Base-by-base conservation (phyloP, 2,888 invertebrate species). In the Cryptophagus acutangulus region DNA sequence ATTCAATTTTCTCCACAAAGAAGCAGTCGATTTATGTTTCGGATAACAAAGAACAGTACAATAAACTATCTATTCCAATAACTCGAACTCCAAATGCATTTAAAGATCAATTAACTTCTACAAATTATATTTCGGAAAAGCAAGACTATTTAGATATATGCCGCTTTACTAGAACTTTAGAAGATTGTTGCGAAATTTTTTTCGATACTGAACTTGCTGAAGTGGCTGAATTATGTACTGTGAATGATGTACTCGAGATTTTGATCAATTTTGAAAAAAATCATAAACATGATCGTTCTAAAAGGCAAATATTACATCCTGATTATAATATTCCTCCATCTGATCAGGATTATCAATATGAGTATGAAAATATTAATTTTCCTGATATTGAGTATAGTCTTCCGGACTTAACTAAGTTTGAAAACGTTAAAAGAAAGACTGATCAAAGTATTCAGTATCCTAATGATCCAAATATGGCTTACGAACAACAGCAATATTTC, bases 111-210 rank as follows among this genome's bases (percentile, higher is more conserved):
- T 20, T 20, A 20, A n/a, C 24, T 8, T 20, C 24, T n/a, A 6
- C 6, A 8, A 37, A 4, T 9, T 29, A 16, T 8, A 26, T 12
- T 26, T 26, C 26, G 9, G 26, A n/a, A 4, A 13, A 45, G 42
- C 14, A 44, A 26, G 48, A 48, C 9, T 48, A 55, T 33, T 40
- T 62, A 20, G 34, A 43, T 8, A 20, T 47, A 14, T 62, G 62
- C 39, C 51, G 49, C 48, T 33, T 33, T 9, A 46, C 50, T 2
- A 45, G 48, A 49, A 51, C 52, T n/a, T 42, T 55, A 13, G 51
- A 58, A 34, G 51, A 54, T 28, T 62, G 62, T 40, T 62, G 62
- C 40, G 40, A 54, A 20, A 38, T 54, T 14, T 48, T 55, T 42
- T 16, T 34, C n/a, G 30, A 51, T 5, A 38, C 48, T 9, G 43